Base-by-base conservation (phyloP, 2,113 vertebrate genomes). In the Phrynosoma blainvillii region DNA sequence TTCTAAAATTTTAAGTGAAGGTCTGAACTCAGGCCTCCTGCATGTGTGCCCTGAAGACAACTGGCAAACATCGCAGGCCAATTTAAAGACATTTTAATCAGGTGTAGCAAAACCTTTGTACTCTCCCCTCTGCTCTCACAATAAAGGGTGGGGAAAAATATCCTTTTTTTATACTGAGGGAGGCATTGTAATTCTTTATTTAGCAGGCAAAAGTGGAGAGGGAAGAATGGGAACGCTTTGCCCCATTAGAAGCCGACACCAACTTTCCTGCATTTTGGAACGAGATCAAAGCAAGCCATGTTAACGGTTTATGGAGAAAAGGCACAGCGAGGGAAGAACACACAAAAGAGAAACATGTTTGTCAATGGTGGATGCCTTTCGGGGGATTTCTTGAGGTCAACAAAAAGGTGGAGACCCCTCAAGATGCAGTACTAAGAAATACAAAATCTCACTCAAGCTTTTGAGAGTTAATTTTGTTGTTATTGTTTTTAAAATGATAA, bases 241-340 rank as follows among this genome's bases (percentile, higher is more conserved):
- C 56, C 56, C 47, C 66, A 68, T 68, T 20, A 70, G 4, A 70
- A 25, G 23, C 23, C 23, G 1, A 20, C 18, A 25, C 68, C 23
- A 27, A 70, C 21, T 27, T 10, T 66, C 10, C 20, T 42, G 14
- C 21, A 42, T 42, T n/a, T 79, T 79, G 30, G 8, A n/a, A 54
- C 13, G 80, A 77, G 80, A 88, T 88, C 56, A 88, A 88, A 88
- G 87, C 2, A 9, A 18, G 30, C 12, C 71, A 76, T 7, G 66
- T 70, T 70, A 56, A 71, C 23, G 77, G 54, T 36, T 83, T 76
- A 54, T 32, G 20, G 52, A 36, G 56, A 68, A 20, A 25, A 83
- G 76, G 23, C 70, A 68, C 62, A 52, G 12, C 40, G 2, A 9
- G 62, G 36, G 68, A 75, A 23, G 36, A 47, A 87, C 27, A 47